Evolutionary conservation across 2,888 invertebrate genomes (phyloP).

Genomic region (Nomada flava): DNA sequence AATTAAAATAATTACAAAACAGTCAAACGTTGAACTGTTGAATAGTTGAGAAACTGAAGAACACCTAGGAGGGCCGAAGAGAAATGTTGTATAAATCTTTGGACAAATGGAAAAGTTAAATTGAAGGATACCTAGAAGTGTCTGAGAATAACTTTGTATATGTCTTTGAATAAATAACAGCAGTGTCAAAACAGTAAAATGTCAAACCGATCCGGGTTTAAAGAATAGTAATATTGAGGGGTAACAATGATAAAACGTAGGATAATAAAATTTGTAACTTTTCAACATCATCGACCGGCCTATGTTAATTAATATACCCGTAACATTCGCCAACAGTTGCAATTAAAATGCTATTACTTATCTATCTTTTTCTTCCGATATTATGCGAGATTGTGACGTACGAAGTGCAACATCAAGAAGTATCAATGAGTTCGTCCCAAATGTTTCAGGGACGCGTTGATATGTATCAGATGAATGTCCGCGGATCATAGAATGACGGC

Average conservation of each 20-base stretch:
- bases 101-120: too few relatives aligned
- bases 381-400: conserved; percentile 49
- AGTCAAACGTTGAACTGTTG: background rate
- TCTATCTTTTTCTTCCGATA: too few relatives aligned
- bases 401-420: conserved; percentile 40
- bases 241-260: background rate
- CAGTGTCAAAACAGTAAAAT: too few relatives aligned
- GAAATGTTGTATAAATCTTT: too few relatives aligned
- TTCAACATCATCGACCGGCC: background rate
- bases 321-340: conserved; percentile 15
- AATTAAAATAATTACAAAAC: background rate
- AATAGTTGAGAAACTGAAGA: too few relatives aligned
- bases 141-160: too few relatives aligned
- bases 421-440: conserved; percentile 38
- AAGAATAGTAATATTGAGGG: background rate
- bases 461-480: conserved; percentile 73
- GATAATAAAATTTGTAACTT: background rate
- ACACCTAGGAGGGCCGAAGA: too few relatives aligned
- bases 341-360: background rate
- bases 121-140: too few relatives aligned
- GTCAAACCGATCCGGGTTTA: background rate
- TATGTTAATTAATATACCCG: background rate
- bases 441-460: conserved; percentile 67
- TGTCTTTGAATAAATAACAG: too few relatives aligned
- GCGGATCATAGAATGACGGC: conserved; percentile 32